Base-by-base conservation (phyloP, 2,113 vertebrate species). In the Kryptolebias marmoratus region DNA sequence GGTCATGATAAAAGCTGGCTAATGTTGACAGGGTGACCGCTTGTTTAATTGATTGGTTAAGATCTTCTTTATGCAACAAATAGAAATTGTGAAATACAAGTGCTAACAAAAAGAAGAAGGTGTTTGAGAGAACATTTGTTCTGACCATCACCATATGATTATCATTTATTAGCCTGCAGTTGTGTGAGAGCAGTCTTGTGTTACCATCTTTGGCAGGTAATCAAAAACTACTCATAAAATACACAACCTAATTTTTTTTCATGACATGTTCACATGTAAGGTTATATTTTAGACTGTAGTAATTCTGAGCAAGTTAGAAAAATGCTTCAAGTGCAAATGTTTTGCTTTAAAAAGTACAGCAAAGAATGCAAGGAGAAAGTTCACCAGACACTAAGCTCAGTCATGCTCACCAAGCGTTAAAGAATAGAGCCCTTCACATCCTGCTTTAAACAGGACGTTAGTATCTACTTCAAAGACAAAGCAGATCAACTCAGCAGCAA, bases 121-220 rank as follows among this genome's bases (percentile, higher is more conserved):
- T 42, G 67, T 81, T 82, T 77, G 45, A 31, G 69, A 73, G 74
- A 91, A 93, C 92, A 93, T 91, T 93, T 90, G 86, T 83, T 77
- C 83, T 82, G 80, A 74, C 78, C 52, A 78, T 86, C 80, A 89
- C 79, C 74, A 61, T 88, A 77, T 93, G 75, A 94, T 93, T 93
- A 91, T 74, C 68, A 53, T 74, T 89, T 87, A 93, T 92, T 90
- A 93, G 73, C 69, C 77, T 89, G 87, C 82, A 88, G 88, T 82
- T 73, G 66, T 30, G 61, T 75, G 81, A 85, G 84, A 61, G 86
- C 39, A 50, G 78, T 66, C 61, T 79, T 73, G 64, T 83, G 85
- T 89, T 91, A 80, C 75, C 64, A 10, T 87, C 75, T 75, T 65
- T 62, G 48, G 47, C 79, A 90, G 87, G 90, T 88, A 93, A 84